Evolutionary conservation across 2,797 vertebrate species (phyloP).

Genomic region (Danio tinwini): DNA sequence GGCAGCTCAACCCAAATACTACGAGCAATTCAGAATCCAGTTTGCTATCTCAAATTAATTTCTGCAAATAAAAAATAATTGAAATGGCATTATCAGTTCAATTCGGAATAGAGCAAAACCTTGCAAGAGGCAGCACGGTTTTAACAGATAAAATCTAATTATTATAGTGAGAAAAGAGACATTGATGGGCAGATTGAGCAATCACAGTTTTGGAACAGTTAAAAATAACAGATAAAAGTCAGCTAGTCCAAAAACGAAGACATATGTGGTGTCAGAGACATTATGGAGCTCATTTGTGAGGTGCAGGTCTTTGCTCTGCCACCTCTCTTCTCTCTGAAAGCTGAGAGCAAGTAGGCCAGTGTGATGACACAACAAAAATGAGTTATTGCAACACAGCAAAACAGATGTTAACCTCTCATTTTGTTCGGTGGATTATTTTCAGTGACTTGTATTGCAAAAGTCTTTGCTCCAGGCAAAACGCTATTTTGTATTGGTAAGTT

Average conservation of each 20-base stretch:
- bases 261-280: conserved; percentile 19
- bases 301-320: conserved; percentile 14
- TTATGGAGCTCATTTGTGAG: conserved; percentile 25
- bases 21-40: neutral
- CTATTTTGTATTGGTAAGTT: conserved; percentile 60
- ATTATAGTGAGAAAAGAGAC: conserved; percentile 46
- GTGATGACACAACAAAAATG: conserved; percentile 41
- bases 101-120: conserved; percentile 11
- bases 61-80: neutral
- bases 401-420: conserved; percentile 20
- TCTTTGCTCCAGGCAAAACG: conserved; percentile 53
- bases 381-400: conserved; percentile 57
- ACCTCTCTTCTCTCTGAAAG: neutral
- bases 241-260: conserved; percentile 28
- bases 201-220: conserved; percentile 31
- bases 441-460: conserved; percentile 56
- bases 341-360: neutral
- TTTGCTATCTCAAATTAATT: neutral
- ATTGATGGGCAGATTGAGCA: conserved; percentile 29
- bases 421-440: conserved; percentile 37
- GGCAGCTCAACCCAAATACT: too few relatives aligned
- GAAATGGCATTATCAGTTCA: neutral
- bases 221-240: neutral
- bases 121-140: conserved; percentile 45
- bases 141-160: conserved; percentile 44